Percentiles rank a stretch among this genome's conserved stretches.
phyloP scores from a whole-genome alignment of 2,113 vertebrate species.

The Mesoclemmys tuberculata region DNA sequence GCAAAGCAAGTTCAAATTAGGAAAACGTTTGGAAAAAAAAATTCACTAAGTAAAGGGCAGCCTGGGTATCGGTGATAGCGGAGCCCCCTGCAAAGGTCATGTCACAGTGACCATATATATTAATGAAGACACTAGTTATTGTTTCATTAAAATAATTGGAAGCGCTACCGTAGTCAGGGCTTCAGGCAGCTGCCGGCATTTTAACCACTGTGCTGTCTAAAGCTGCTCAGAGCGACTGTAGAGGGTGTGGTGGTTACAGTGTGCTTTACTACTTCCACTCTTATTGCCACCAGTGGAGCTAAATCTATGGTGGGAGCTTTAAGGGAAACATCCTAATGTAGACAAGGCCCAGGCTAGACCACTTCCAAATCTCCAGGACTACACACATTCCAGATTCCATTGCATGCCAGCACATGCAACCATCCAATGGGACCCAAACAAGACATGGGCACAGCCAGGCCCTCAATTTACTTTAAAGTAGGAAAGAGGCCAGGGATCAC shows the following conservation, averaged over 20 bases:
- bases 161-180: not conserved
- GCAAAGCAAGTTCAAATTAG: not conserved
- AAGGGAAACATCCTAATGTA: not conserved
- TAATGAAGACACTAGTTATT: not conserved
- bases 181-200: not conserved
- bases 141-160: conserved; percentile 1
- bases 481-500: not conserved
- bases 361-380: not conserved
- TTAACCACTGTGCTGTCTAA: not conserved
- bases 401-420: not conserved
- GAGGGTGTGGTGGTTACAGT: not conserved
- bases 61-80: not conserved
- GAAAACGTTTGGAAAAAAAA: not conserved
- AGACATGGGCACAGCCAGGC: not conserved
- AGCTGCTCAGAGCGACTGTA: not conserved
- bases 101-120: not conserved
- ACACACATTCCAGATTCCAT: not conserved
- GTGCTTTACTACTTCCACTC: not conserved
- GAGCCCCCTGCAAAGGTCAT: not conserved
- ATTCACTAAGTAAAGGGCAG: not conserved
- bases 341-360: not conserved
- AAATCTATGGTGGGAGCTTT: not conserved
- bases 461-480: not conserved
- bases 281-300: not conserved
- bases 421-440: not conserved